phyloP scores from a whole-genome alignment of 2,113 vertebrate species.

The Sus scrofa region DNA sequence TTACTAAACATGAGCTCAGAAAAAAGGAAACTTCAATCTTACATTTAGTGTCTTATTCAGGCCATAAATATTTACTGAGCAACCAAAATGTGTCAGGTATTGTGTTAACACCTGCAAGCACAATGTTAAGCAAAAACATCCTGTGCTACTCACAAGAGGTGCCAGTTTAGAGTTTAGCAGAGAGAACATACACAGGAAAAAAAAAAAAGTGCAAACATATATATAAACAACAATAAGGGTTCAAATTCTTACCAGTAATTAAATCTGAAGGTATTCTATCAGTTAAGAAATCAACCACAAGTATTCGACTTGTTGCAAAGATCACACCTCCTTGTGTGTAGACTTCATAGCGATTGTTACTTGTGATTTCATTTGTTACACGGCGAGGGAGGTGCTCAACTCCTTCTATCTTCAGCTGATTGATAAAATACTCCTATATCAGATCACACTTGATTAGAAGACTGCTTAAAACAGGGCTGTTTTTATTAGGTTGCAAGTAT shows the following conservation, averaged over 20 bases:
- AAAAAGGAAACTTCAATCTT: neutral
- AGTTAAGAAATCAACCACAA: conserved; percentile 98
- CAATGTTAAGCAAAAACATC: neutral
- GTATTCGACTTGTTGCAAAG: conserved; percentile 97
- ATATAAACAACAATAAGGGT: neutral
- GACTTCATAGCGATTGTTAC: conserved; percentile 92
- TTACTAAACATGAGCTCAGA: neutral
- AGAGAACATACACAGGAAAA: neutral
- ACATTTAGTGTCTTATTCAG: neutral
- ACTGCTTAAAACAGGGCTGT: neutral
- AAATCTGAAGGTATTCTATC: conserved; percentile 96
- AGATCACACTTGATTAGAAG: conserved; percentile 67
- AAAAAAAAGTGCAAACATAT: neutral
- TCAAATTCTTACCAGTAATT: conserved; percentile 92
- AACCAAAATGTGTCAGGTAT: neutral
- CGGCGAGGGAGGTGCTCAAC: conserved; percentile 94
- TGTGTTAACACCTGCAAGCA: neutral
- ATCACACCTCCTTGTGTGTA: conserved; percentile 96
- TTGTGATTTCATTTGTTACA: conserved; percentile 94
- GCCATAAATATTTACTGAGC: neutral
- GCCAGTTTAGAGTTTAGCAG: neutral
- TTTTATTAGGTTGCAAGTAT: neutral
- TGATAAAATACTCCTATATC: conserved; percentile 95
- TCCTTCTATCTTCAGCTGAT: conserved; percentile 93
- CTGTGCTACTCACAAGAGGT: neutral